Conservation (phyloP, 1,140 invertebrate species). For the Listronotus oregonensis region DNA sequence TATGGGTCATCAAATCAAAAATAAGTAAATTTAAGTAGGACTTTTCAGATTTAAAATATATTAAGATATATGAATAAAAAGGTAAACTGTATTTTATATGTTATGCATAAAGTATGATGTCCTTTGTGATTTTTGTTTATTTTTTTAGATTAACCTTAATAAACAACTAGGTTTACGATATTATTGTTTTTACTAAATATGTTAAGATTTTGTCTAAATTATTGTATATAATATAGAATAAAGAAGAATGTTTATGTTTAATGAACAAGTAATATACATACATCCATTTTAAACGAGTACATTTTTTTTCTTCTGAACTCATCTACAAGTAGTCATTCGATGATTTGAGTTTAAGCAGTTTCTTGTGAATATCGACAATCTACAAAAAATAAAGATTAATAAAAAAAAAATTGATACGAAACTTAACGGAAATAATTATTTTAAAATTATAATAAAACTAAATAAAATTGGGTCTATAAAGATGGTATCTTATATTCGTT, state of each 20-base stretch:
- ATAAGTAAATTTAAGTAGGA: too few relatives aligned
- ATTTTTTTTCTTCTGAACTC: slow-evolving; percentile 13
- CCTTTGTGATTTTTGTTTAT: slow-evolving; percentile 15
- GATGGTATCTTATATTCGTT: too few relatives aligned
- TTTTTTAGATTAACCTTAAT: slow-evolving; percentile 3
- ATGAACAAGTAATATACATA: slow-evolving; percentile 20
- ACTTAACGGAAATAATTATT: too few relatives aligned
- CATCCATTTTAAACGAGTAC: slow-evolving; percentile 10
- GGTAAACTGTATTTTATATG: background rate
- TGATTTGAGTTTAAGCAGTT: slow-evolving; percentile 40
- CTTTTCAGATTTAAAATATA: too few relatives aligned
- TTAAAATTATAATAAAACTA: too few relatives aligned
- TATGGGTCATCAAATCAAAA: too few relatives aligned
- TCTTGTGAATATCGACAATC: slow-evolving; percentile 50
- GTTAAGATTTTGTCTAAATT: slow-evolving; percentile 24
- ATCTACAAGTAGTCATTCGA: slow-evolving; percentile 25
- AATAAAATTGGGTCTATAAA: too few relatives aligned
- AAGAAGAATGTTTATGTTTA: slow-evolving; percentile 24
- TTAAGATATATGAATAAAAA: too few relatives aligned
- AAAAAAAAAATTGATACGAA: background rate
- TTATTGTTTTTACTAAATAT: background rate
- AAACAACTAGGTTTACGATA: slow-evolving; percentile 2
- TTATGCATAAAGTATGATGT: background rate
- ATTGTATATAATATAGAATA: slow-evolving; percentile 18
- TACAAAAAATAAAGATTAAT: slow-evolving; percentile 32